Evolutionary conservation across 2,797 vertebrate genomes (phyloP), one percentile per base, ranked within the genome.

Genomic region (Aulostomus chinensis): DNA sequence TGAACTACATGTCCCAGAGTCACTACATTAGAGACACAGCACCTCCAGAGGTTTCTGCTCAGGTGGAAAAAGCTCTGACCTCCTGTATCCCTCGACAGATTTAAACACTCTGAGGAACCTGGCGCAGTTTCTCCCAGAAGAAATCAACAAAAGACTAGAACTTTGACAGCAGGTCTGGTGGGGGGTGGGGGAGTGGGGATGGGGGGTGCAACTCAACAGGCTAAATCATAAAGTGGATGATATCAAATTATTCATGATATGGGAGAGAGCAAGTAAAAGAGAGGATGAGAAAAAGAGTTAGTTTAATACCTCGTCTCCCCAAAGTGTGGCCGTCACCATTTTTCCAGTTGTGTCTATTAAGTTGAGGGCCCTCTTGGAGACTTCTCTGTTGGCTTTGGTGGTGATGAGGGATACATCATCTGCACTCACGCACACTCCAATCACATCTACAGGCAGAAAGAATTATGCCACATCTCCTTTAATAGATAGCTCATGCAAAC

Each of bases 371-470:
- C 95, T 92, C 86, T 95, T 97, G 17, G 91, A 93, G 40, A 96
- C 91, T 81, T 96, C 94, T 62, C 91, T 91, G 89, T 61, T 91
- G 36, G 80, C 83, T 83, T 88, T 97, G 38, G 94, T 90, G 59
- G 69, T 91, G 75, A 98, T 90, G 73, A 90, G 93, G 11, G 84
- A 83, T 15, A 91, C 88, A 29, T 95, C 93, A 18, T 94, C 94
- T 1, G 73, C 93, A 80, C 81, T 94, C 83, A 93, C 94, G 68
- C 95, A 97, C 85, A 97, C 85, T 36, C 94, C 96, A 53, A 98
- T 94, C 66, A 98, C 85, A 84, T 98, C 96, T 97, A 68, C 52
- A 85, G 77, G 11, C 9, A 71, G 13, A 74, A 10, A 55, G 20
- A 12, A 58, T n/a, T n/a, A n/a, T n/a, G n/a, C n/a, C n/a, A n/a